Evolutionary conservation across 1,140 invertebrate genomes (phyloP), one percentile per base, ranked within the genome.

Genomic region (Melipona quadrifasciata): DNA sequence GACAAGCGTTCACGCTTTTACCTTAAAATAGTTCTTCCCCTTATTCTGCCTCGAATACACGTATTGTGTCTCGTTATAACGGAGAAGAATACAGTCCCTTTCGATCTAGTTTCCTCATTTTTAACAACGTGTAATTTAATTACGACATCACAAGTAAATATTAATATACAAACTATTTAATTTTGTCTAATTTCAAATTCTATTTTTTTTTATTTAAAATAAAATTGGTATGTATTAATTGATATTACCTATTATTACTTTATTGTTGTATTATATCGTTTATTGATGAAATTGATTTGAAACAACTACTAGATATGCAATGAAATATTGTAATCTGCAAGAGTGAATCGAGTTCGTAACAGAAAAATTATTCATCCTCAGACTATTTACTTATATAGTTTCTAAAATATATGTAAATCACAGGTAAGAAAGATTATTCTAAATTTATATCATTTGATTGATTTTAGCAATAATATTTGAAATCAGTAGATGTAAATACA

Each of bases 11-110:
- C 47, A 31, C 57, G 27, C 57, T 14, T 64, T 80, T 72, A 27
- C 51, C 61, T 84, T 71, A 39, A 65, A 81, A 81, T n/a, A 64
- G 39, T 68, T 53, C 19, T 64, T 27, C 11, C 57, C 19, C 3
- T 24, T 2, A 19, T 61, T 47, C 6, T 47, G 39, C 39, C 39
- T 10, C 6, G 39, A n/a, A 11, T 55, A 14, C 6, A 70, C 2
- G 24, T 65, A 65, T 65, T 74, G 19, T 31, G 47, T 31, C 19
- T 34, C 31, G 39, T 47, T 47, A 34, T 24, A 24, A 24, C 47
- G 12, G 4, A 11, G 19, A 12, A 65, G 10, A 55, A 53, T 55
- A 2, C 19, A 24, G 21, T 34, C 8, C 14, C 0, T 51, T 64
- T 19, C 12, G 31, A n/a, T 53, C 12, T 6, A 21, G 19, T 14